Percentiles rank a stretch among this genome's conserved stretches.
Conservation (phyloP, 2,888 invertebrate species). For the Mythimna ferrago region DNA sequence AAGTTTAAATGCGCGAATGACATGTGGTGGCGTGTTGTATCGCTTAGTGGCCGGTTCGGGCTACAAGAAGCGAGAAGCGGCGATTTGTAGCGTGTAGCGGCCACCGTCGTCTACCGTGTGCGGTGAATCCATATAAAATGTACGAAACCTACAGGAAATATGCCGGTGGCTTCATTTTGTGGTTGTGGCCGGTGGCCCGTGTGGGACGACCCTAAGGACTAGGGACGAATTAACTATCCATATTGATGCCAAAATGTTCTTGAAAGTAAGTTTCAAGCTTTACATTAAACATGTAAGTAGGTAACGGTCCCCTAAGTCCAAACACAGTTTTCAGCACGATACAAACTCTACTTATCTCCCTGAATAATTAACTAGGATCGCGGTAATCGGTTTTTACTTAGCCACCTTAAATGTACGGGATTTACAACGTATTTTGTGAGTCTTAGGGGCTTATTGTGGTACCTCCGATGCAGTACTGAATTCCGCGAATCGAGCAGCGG, state of each 20-base stretch:
- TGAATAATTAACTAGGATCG: slow-evolving; percentile 55
- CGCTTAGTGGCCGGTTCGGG: too few species aligned
- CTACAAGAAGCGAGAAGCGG: too few species aligned
- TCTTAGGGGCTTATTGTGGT: slow-evolving; percentile 23
- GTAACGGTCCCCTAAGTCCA: background rate
- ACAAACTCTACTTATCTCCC: slow-evolving; percentile 45
- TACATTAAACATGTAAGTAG: slow-evolving; percentile 23
- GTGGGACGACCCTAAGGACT: too few species aligned
- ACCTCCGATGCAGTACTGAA: slow-evolving; percentile 17
- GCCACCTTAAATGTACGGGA: slow-evolving; percentile 32
- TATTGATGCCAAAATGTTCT: background rate
- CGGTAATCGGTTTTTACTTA: slow-evolving; percentile 56
- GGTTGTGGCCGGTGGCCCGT: too few species aligned
- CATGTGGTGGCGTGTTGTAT: too few species aligned
- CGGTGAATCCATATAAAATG: too few species aligned
- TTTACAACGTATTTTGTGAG: slow-evolving; percentile 23
- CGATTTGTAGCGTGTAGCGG: too few species aligned
- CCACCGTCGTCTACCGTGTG: too few species aligned
- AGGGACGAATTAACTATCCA: background rate
- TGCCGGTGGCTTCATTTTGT: too few species aligned
- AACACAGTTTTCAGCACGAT: slow-evolving; percentile 44
- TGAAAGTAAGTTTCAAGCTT: slow-evolving; percentile 5
- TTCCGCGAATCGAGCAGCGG: slow-evolving; percentile 12
- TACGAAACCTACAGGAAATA: too few species aligned
- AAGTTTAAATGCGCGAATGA: too few species aligned